Evolutionary conservation across 1,140 invertebrate genomes (phyloP).

Genomic region (Platorchestia sp.): DNA sequence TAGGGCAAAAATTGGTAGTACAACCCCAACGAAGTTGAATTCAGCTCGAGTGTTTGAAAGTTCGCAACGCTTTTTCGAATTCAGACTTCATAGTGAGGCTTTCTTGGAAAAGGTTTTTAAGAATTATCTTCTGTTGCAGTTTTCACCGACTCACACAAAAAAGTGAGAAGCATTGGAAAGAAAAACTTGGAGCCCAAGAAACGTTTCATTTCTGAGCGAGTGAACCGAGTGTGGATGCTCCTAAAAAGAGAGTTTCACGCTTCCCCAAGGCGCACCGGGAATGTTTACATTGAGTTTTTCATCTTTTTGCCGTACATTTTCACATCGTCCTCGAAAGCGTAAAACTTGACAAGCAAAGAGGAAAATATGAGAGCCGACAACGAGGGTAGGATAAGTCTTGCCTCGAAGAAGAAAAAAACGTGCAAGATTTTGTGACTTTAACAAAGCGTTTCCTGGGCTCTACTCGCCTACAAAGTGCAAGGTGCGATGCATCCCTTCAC

Average conservation of each 20-base stretch:
- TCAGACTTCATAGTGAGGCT: background rate
- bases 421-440: background rate
- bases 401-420: background rate
- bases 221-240: background rate
- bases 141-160: background rate
- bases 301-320: constrained; percentile 48
- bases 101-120: background rate
- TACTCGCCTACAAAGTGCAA: background rate
- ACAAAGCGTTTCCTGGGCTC: background rate
- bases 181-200: constrained; percentile 24
- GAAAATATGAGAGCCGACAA: constrained; percentile 37
- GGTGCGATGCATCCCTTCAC: background rate
- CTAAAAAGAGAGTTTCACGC: background rate
- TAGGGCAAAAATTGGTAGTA: background rate
- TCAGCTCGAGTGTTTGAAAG: background rate
- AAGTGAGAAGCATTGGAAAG: background rate
- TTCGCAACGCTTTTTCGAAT: background rate
- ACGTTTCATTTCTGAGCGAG: constrained; percentile 27
- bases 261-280: constrained; percentile 23
- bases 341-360: constrained; percentile 51
- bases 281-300: constrained; percentile 50
- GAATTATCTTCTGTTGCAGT: background rate
- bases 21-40: background rate
- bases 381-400: constrained; percentile 27
- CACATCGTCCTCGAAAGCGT: constrained; percentile 50